A percentile compares a stretch with the other conserved stretches of the same genome.
Evolutionary conservation across 2,888 invertebrate genomes (phyloP).

Genomic region (Caenorhabditis virilis): DNA sequence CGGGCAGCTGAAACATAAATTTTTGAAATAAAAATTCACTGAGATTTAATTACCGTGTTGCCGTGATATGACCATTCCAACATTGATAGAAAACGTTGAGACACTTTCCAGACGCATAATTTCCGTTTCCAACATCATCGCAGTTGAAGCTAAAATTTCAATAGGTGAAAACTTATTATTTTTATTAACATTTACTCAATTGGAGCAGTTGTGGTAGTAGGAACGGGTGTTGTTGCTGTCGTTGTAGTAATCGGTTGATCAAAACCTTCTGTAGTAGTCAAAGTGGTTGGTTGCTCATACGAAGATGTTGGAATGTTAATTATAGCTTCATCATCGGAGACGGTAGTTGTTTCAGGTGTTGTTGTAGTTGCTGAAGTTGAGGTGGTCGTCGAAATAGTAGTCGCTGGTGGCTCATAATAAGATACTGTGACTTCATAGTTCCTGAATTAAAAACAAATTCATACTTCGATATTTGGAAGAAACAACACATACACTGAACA

Average conservation of each 20-base stretch:
- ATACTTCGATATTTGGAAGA: too few species aligned
- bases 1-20: constrained; percentile 27
- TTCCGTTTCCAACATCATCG: constrained; percentile 22
- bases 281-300: background rate
- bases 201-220: background rate
- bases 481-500: too few species aligned
- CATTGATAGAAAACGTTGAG: constrained; percentile 31
- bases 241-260: constrained; percentile 11
- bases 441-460: too few species aligned
- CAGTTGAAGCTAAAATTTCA: constrained; percentile 32
- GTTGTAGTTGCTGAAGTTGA: constrained; percentile 19
- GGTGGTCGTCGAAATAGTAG: too few species aligned
- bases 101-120: constrained; percentile 33
- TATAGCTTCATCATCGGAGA: too few species aligned
- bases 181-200: constrained; percentile 15
- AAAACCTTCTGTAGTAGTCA: background rate
- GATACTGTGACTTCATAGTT: too few species aligned
- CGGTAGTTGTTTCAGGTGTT: background rate
- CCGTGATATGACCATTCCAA: constrained; percentile 13
- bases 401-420: too few species aligned
- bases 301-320: constrained; percentile 8
- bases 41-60: constrained; percentile 4
- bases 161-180: too few species aligned
- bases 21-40: background rate
- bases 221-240: constrained; percentile 5